Percentiles rank a stretch among this genome's conserved stretches.
phyloP scores from a whole-genome alignment of 1,140 invertebrate species.

The Tetramorium parvispinum region DNA sequence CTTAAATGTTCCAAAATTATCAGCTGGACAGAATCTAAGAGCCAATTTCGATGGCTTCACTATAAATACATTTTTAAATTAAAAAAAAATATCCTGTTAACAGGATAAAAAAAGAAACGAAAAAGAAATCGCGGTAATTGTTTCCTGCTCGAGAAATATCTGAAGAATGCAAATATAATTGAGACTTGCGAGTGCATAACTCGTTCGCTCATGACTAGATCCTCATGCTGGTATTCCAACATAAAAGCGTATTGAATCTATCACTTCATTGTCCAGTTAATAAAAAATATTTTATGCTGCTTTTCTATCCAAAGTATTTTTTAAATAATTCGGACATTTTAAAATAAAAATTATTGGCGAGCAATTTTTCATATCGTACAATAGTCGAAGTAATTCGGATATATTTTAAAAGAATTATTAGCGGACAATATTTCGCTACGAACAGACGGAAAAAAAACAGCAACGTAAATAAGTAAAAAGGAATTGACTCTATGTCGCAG shows the following conservation, averaged over 20 bases:
- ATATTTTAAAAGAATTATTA: background rate
- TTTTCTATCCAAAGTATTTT: constrained; percentile 25
- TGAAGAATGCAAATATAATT: constrained; percentile 29
- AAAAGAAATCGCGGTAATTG: background rate
- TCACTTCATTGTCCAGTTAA: constrained; percentile 1
- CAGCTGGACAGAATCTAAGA: constrained; percentile 52
- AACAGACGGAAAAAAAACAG: constrained; percentile 28
- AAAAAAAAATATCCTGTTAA: constrained; percentile 16
- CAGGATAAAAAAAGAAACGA: background rate
- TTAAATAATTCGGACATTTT: background rate
- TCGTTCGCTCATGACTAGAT: constrained; percentile 81
- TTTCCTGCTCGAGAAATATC: background rate
- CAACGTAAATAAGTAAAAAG: constrained; percentile 45
- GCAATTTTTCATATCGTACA: background rate
- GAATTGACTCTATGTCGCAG: constrained; percentile 32
- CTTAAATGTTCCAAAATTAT: constrained; percentile 27
- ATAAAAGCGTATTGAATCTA: constrained; percentile 32
- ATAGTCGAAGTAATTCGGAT: background rate
- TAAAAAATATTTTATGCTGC: background rate
- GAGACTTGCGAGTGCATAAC: constrained; percentile 32
- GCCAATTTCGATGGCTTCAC: constrained; percentile 47
- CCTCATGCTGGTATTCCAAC: constrained; percentile 76
- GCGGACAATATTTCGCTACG: background rate
- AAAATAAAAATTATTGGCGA: background rate
- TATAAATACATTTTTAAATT: background rate